A percentile compares a stretch with the other conserved stretches of the same genome.
phyloP scores from a whole-genome alignment of 2,888 invertebrate species.

The Beris chalybata region DNA sequence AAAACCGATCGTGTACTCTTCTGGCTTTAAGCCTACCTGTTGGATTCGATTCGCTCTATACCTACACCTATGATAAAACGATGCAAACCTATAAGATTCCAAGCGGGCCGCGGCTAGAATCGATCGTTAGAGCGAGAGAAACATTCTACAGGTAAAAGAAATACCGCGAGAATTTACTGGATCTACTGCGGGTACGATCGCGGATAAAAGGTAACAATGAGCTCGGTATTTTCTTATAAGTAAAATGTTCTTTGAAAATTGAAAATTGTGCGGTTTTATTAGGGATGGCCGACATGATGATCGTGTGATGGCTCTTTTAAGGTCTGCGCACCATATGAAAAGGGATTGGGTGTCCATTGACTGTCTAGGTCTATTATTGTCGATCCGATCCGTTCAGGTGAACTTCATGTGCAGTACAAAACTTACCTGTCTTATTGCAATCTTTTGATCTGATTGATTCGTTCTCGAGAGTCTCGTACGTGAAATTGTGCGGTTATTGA shows the following conservation, averaged over 20 bases:
- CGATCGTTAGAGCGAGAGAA: not conserved
- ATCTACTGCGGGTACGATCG: too few species aligned
- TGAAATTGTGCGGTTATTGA: conserved; percentile 7
- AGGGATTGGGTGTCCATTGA: not conserved
- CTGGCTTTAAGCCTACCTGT: not conserved
- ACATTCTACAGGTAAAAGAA: not conserved
- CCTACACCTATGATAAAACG: not conserved
- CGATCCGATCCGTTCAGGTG: conserved; percentile 15
- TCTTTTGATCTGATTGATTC: not conserved
- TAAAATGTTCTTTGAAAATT: too few species aligned
- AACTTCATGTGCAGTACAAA: not conserved
- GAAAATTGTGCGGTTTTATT: too few species aligned
- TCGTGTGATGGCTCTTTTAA: too few species aligned
- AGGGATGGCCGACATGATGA: too few species aligned
- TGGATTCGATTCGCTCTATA: not conserved
- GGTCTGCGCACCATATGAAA: too few species aligned
- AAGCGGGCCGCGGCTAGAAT: not conserved
- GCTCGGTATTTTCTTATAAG: too few species aligned
- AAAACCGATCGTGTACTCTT: not conserved
- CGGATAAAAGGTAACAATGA: too few species aligned
- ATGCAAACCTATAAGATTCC: not conserved
- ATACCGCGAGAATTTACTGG: too few species aligned
- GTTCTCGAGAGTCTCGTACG: not conserved
- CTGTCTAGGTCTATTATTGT: not conserved
- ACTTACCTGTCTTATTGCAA: not conserved